A percentile compares a stretch with the other conserved stretches of the same genome.
phyloP scores from a whole-genome alignment of 2,888 invertebrate genomes.

The Dicyrtomina minuta region DNA sequence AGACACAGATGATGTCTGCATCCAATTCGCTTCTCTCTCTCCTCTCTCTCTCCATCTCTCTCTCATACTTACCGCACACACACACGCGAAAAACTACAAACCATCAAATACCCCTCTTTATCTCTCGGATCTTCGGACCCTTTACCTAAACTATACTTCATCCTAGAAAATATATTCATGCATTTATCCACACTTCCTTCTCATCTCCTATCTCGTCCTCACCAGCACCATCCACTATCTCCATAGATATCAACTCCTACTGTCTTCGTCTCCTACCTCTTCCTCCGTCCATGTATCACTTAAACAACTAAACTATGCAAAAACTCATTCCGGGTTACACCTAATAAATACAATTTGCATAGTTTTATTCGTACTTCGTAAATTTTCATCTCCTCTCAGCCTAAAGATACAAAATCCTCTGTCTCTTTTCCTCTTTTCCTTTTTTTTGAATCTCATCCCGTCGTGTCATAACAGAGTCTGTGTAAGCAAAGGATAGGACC shows the following conservation, averaged over 20 bases:
- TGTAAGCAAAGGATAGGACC: too few species aligned
- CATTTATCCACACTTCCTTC: too few species aligned
- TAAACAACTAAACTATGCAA: too few species aligned
- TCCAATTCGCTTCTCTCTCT: conserved; percentile 25
- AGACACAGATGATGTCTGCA: conserved; percentile 41
- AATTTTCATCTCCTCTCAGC: conserved; percentile 20
- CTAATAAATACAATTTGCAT: conserved; percentile 28
- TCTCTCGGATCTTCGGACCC: conserved; percentile 20
- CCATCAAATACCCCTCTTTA: conserved; percentile 7
- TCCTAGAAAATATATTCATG: background rate
- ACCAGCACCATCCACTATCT: too few species aligned
- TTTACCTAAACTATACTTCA: conserved; percentile 14
- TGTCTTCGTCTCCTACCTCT: too few species aligned
- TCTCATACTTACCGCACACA: background rate
- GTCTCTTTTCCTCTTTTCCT: too few species aligned
- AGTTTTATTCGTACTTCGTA: conserved; percentile 29
- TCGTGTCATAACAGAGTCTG: background rate
- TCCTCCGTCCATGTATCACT: too few species aligned
- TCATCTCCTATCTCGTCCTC: too few species aligned
- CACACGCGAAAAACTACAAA: conserved; percentile 16
- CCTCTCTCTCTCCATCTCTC: conserved; percentile 1
- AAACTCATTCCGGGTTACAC: conserved; percentile 27
- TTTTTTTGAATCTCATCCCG: too few species aligned
- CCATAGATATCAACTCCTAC: too few species aligned
- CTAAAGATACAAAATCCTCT: conserved; percentile 27